Percentiles rank a stretch among this genome's conserved stretches.
These are phyloP conservation scores for Ennomos fuscantarius DNA, from an alignment of 2,888 invertebrate genomes.

Conservation along the genomic window DNA sequence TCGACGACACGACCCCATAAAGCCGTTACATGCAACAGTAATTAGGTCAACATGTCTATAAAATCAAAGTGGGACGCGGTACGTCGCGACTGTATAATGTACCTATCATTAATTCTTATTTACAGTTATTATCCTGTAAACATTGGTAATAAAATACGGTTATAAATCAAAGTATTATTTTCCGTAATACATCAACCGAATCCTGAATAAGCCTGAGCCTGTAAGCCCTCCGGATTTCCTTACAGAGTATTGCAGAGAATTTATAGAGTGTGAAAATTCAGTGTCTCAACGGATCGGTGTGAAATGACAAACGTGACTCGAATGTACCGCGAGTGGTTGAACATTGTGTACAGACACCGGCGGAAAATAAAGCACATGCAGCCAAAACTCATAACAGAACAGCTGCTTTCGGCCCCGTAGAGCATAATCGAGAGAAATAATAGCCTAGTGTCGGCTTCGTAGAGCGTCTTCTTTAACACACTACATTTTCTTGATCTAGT, in stretches of 20 bases:
- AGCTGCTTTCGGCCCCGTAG: too few relatives aligned
- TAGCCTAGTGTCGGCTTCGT: too few relatives aligned
- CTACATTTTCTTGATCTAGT: too few relatives aligned
- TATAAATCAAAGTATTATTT: slow-evolving; percentile 42
- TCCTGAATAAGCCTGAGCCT: slow-evolving; percentile 46
- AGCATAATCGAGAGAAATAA: too few relatives aligned
- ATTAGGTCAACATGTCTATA: slow-evolving; percentile 24
- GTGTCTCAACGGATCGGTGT: slow-evolving; percentile 63
- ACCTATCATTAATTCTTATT: slow-evolving; percentile 26
- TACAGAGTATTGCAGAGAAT: slow-evolving; percentile 64
- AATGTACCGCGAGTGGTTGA: slow-evolving; percentile 27
- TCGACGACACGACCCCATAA: slow-evolving; percentile 22
- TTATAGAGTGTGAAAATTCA: slow-evolving; percentile 78
- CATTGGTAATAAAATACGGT: slow-evolving; percentile 12
- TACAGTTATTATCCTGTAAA: slow-evolving; percentile 19
- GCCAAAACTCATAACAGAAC: too few relatives aligned
- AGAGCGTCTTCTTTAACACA: too few relatives aligned
- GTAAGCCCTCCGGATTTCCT: slow-evolving; percentile 60
- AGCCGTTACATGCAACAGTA: slow-evolving; percentile 17
- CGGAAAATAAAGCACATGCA: too few relatives aligned
- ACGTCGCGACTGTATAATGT: slow-evolving; percentile 8
- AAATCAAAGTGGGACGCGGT: slow-evolving; percentile 18
- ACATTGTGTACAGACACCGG: slow-evolving; percentile 22
- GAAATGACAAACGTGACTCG: slow-evolving; percentile 76
- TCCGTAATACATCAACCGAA: slow-evolving; percentile 46